A percentile compares a stretch with the other conserved stretches of the same genome.
phyloP scores from a whole-genome alignment of 1,140 invertebrate genomes.

The Drosophila pallidifrons region DNA sequence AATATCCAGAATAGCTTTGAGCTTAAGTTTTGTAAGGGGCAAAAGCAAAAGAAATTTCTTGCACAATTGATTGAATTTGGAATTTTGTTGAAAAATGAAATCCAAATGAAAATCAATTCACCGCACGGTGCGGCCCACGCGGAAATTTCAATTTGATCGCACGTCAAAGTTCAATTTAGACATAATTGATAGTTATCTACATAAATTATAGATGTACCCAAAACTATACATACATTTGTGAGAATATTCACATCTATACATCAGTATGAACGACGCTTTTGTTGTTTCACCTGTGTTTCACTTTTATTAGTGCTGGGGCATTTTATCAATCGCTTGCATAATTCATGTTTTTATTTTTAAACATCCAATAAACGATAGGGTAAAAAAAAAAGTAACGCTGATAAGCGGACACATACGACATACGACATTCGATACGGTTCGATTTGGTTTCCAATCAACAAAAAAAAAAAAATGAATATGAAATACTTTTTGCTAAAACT shows the following conservation, averaged over 20 bases:
- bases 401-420: constrained; percentile 25
- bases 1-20: neutral
- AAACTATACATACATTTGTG: neutral
- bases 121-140: constrained; percentile 25
- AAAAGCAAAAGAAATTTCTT: neutral
- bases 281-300: constrained; percentile 21
- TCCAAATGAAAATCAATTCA: constrained; percentile 48
- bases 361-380: constrained; percentile 56
- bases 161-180: constrained; percentile 78
- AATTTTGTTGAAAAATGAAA: constrained; percentile 10
- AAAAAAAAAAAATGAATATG: neutral
- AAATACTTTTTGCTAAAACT: constrained; percentile 1
- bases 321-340: constrained; percentile 69
- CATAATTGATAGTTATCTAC: constrained; percentile 67
- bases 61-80: neutral
- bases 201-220: neutral
- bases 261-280: neutral
- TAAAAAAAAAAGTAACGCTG: constrained; percentile 18
- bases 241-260: neutral
- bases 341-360: constrained; percentile 76
- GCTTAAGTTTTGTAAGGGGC: neutral
- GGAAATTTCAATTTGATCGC: constrained; percentile 36
- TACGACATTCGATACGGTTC: constrained; percentile 5
- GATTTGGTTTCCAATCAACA: neutral
- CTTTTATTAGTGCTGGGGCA: constrained; percentile 19